Conservation (phyloP, 2,888 invertebrate genomes). For the Cheilosia grossa region DNA sequence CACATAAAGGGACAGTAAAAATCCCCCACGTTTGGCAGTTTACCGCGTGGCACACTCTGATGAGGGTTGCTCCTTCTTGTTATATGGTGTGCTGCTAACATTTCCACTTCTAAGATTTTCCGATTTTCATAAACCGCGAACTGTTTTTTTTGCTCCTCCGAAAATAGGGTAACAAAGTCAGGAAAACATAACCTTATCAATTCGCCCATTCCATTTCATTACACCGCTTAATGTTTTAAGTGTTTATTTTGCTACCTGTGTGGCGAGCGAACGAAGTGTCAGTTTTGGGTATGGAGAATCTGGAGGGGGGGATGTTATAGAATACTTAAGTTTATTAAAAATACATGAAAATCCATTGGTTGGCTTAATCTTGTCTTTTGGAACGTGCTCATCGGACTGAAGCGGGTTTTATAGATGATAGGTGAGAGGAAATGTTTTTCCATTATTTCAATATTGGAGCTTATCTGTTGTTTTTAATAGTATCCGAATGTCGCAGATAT, state of each 20-base stretch:
- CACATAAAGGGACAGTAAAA: conserved; percentile 43
- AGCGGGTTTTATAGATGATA: conserved; percentile 62
- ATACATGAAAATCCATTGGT: conserved; percentile 1
- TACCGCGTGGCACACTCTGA: conserved; percentile 7
- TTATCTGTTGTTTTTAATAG: conserved; percentile 56
- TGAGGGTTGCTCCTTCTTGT: conserved; percentile 17
- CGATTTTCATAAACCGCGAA: conserved; percentile 67
- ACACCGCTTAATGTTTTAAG: conserved; percentile 72
- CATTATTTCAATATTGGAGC: conserved; percentile 57
- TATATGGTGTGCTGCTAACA: conserved; percentile 5
- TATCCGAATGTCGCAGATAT: conserved; percentile 9
- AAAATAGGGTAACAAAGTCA: conserved; percentile 51
- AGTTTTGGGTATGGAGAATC: not conserved
- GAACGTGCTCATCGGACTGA: conserved; percentile 64
- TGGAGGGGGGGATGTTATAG: not conserved
- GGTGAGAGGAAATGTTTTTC: conserved; percentile 41
- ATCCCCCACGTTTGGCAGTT: not conserved
- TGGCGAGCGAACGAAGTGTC: not conserved
- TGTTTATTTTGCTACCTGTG: conserved; percentile 36
- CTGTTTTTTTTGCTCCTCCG: conserved; percentile 25
- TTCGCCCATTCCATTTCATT: conserved; percentile 74
- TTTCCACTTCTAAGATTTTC: conserved; percentile 66
- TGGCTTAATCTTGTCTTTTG: conserved; percentile 50
- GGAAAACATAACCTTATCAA: conserved; percentile 71
- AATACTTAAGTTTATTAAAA: conserved; percentile 28